phyloP scores from a whole-genome alignment of 2,888 invertebrate genomes.

The Microplitis deprimator region DNA sequence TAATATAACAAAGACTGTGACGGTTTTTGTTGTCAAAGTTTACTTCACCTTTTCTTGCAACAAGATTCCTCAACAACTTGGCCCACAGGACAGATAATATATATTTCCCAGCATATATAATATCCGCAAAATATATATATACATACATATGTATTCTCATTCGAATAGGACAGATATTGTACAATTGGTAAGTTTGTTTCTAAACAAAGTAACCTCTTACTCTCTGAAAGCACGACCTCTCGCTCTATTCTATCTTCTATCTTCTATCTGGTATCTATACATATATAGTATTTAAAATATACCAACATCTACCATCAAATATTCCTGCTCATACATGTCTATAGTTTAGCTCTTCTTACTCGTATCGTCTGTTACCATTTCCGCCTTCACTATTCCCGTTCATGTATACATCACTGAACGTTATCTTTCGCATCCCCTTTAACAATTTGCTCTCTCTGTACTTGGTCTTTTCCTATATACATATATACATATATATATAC shows the following conservation, averaged over 20 bases:
- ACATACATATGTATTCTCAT: background rate
- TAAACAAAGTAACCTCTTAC: conserved; percentile 20
- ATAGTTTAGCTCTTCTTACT: background rate
- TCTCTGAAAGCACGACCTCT: background rate
- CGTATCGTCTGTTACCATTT: conserved; percentile 19
- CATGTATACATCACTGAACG: conserved; percentile 29
- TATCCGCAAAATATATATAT: background rate
- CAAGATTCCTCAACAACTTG: background rate
- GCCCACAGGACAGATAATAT: background rate
- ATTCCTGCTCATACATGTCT: conserved; percentile 5
- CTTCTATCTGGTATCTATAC: background rate
- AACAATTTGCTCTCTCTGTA: conserved; percentile 23
- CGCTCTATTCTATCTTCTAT: conserved; percentile 8
- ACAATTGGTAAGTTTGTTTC: conserved; percentile 19
- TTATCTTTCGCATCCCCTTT: conserved; percentile 33
- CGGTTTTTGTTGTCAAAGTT: background rate
- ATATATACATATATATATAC: no score
- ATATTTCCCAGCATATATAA: background rate
- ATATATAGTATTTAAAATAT: no score
- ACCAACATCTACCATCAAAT: background rate
- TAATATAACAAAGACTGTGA: conserved; percentile 1
- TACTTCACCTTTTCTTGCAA: background rate
- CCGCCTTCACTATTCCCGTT: conserved; percentile 20
- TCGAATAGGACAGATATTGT: conserved; percentile 1
- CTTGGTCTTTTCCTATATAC: background rate